phyloP scores from a whole-genome alignment of 2,888 invertebrate species.

The Chesias legatella region DNA sequence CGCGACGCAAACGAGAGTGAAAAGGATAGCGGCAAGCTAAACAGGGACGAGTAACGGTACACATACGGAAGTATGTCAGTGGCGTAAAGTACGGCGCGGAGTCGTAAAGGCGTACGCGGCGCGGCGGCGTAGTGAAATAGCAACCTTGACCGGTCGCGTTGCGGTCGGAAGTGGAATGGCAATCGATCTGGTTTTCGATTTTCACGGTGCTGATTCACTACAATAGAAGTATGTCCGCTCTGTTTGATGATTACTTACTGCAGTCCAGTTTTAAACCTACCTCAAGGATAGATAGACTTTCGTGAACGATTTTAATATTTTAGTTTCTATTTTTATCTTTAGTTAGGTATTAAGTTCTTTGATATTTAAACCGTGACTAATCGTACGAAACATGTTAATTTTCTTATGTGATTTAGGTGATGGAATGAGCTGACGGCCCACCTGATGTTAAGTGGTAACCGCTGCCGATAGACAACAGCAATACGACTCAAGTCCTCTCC shows the following conservation, averaged over 20 bases:
- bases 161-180: slow-evolving; percentile 48
- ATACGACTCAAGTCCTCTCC: too few species aligned
- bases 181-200: slow-evolving; percentile 66
- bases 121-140: slow-evolving; percentile 38
- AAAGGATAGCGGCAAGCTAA: slow-evolving; percentile 63
- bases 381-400: too few species aligned
- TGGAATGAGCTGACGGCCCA: too few species aligned
- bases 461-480: too few species aligned
- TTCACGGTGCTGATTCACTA: slow-evolving; percentile 76
- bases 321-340: background rate
- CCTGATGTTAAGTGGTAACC: too few species aligned
- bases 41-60: slow-evolving; percentile 78
- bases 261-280: slow-evolving; percentile 69
- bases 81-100: slow-evolving; percentile 59
- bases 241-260: slow-evolving; percentile 57
- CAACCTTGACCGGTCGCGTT: slow-evolving; percentile 63
- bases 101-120: slow-evolving; percentile 56
- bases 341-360: too few species aligned
- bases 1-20: slow-evolving; percentile 65
- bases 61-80: slow-evolving; percentile 78
- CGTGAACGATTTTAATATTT: background rate
- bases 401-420: too few species aligned
- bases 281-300: slow-evolving; percentile 56
- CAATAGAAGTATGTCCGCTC: slow-evolving; percentile 66
- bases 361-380: too few species aligned